Evolutionary conservation across 2,888 invertebrate genomes (phyloP).

Genomic region (Andrena minutula): DNA sequence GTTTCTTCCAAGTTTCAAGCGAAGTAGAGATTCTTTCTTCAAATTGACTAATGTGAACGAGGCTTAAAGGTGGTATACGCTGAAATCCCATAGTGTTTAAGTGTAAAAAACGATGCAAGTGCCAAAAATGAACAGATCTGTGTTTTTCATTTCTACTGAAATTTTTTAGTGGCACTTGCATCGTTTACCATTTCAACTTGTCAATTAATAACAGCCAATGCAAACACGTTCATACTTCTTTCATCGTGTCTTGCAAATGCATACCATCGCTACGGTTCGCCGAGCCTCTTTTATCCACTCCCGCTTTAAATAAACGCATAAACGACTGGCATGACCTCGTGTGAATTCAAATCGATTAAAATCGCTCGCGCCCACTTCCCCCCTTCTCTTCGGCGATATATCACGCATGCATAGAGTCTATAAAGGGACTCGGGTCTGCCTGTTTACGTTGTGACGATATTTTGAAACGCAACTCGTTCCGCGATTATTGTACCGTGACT

Average conservation of each 20-base stretch:
- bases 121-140: too few species aligned
- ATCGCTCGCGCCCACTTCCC: not conserved
- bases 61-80: too few species aligned
- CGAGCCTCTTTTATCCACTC: conserved; percentile 19
- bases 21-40: too few species aligned
- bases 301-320: conserved; percentile 11
- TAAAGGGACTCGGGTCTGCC: conserved; percentile 9
- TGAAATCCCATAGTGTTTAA: too few species aligned
- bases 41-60: too few species aligned
- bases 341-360: conserved; percentile 59
- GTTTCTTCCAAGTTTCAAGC: too few species aligned
- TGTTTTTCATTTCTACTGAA: too few species aligned
- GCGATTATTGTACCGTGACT: conserved; percentile 69
- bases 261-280: conserved; percentile 9
- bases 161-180: too few species aligned
- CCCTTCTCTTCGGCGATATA: not conserved
- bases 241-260: conserved; percentile 1
- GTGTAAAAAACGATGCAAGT: too few species aligned
- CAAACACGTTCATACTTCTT: conserved; percentile 7
- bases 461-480: conserved; percentile 62
- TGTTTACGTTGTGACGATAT: conserved; percentile 36
- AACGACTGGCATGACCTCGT: conserved; percentile 50
- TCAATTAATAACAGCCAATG: not conserved
- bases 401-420: not conserved
- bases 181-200: too few species aligned